Conservation (phyloP, 2,113 vertebrate genomes). For the Willisornis vidua region DNA sequence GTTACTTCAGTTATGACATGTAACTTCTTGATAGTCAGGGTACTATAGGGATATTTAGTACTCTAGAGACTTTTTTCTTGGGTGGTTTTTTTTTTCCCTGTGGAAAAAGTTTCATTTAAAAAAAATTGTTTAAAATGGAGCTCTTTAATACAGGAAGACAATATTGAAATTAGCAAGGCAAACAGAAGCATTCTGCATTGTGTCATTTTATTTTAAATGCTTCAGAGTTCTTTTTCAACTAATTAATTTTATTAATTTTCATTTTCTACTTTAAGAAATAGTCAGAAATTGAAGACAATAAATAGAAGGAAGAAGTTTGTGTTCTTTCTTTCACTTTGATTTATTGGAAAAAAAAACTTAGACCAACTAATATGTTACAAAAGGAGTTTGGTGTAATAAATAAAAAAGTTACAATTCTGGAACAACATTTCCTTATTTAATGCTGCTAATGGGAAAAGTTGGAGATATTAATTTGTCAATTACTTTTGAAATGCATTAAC, state of each 20-base stretch:
- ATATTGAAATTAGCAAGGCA: not conserved
- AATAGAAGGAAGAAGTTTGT: not conserved
- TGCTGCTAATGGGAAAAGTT: constrained; percentile 43
- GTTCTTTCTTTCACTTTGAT: constrained; percentile 17
- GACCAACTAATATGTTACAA: not conserved
- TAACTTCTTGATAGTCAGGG: not conserved
- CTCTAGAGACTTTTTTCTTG: not conserved
- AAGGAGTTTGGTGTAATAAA: constrained; percentile 33
- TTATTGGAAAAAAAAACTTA: constrained; percentile 34
- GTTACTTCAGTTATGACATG: not conserved
- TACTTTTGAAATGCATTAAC: constrained; percentile 28
- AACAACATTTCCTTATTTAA: constrained; percentile 58
- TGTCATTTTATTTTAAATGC: not conserved
- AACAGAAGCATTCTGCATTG: not conserved
- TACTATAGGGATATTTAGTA: not conserved
- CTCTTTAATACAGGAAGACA: not conserved
- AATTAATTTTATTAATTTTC: not conserved
- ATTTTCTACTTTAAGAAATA: not conserved
- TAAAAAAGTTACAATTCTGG: constrained; percentile 32
- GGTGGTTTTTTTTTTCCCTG: not conserved
- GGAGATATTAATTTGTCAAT: constrained; percentile 47
- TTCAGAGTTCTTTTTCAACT: not conserved
- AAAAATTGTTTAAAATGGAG: not conserved
- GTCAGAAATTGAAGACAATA: not conserved
- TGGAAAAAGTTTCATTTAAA: not conserved